Conservation (phyloP, 35 echinoderm and acorn worm species). For the Apostichopus japonicus region DNA sequence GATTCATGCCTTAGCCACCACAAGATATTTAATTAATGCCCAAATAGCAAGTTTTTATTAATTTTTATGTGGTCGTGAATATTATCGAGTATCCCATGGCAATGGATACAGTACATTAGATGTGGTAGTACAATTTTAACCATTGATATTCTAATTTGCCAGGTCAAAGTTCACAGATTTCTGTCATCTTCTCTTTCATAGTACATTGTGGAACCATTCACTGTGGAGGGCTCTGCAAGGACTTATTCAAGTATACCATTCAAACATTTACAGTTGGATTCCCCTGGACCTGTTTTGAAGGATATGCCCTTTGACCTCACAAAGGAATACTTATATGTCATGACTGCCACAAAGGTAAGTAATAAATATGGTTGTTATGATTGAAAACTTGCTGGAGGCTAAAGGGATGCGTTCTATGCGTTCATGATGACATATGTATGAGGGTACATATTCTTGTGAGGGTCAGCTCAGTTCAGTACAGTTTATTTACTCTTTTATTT, state of each 20-base stretch:
- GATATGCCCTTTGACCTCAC: constrained; percentile 76
- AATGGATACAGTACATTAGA: background rate
- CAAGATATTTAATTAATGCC: too few relatives aligned
- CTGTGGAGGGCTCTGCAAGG: background rate
- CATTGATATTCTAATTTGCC: too few relatives aligned
- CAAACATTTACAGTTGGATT: constrained; percentile 67
- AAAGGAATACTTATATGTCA: constrained; percentile 66
- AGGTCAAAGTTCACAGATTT: background rate
- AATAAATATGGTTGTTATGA: background rate
- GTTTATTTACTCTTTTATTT: too few relatives aligned
- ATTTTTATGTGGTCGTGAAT: too few relatives aligned
- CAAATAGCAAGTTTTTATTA: too few relatives aligned
- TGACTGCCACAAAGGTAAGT: constrained; percentile 73
- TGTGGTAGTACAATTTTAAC: background rate
- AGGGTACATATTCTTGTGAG: too few relatives aligned
- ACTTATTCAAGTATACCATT: constrained; percentile 52
- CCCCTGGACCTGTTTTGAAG: constrained; percentile 64
- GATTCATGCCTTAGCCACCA: too few relatives aligned
- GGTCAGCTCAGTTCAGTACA: too few relatives aligned
- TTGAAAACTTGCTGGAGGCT: too few relatives aligned
- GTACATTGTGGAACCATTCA: constrained; percentile 64
- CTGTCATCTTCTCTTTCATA: constrained; percentile 9
- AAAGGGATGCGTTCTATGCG: too few relatives aligned
- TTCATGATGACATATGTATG: background rate
- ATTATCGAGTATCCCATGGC: background rate